Evolutionary conservation across 2,888 invertebrate genomes (phyloP).

Genomic region (Drosophila anceps): DNA sequence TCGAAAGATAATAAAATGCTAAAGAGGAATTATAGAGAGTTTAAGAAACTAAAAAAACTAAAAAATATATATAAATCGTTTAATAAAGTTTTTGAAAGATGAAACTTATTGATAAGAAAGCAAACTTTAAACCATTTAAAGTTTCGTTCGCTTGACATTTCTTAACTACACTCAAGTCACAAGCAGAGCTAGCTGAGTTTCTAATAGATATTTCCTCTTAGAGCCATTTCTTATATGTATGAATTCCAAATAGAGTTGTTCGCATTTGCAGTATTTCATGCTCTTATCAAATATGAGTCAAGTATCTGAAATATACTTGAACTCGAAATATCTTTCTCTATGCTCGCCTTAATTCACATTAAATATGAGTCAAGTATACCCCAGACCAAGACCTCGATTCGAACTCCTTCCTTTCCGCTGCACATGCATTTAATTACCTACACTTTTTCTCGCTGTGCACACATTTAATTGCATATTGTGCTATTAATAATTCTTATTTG

Average conservation of each 20-base stretch:
- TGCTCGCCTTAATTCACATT: background rate
- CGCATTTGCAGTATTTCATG: background rate
- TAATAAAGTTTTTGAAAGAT: background rate
- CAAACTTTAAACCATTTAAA: too few species aligned
- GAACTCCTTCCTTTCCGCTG: background rate
- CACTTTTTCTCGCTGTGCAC: constrained; percentile 6
- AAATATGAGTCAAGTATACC: background rate
- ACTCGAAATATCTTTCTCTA: background rate
- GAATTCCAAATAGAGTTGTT: background rate
- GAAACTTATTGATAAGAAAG: too few species aligned
- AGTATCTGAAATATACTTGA: background rate
- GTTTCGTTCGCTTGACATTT: too few species aligned
- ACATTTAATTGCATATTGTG: background rate
- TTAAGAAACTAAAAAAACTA: background rate
- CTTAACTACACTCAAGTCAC: too few species aligned
- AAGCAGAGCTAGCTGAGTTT: too few species aligned
- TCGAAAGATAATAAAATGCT: background rate
- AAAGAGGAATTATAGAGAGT: background rate
- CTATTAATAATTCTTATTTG: constrained; percentile 28
- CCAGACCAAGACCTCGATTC: background rate
- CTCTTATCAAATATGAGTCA: background rate
- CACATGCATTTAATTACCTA: constrained; percentile 4
- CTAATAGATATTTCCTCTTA: background rate
- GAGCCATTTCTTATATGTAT: background rate
- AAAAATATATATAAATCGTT: background rate